phyloP scores from a whole-genome alignment of 2,888 invertebrate genomes.

The Aleiodes leptofemur region DNA sequence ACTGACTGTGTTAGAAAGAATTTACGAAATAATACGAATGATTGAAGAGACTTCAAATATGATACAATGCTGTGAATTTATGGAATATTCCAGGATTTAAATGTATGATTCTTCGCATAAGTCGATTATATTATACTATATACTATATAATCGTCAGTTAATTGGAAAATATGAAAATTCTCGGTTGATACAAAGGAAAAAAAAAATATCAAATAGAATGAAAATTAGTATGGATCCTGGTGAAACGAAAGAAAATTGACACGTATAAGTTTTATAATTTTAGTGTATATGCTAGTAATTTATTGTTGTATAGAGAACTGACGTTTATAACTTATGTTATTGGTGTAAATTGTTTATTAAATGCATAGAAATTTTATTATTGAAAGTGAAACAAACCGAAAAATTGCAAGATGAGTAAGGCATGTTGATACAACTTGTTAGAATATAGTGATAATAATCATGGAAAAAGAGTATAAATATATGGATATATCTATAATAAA shows the following conservation, averaged over 20 bases:
- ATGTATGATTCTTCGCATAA: too few species aligned
- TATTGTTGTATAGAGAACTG: conserved; percentile 71
- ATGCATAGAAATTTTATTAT: conserved; percentile 57
- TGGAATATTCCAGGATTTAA: too few species aligned
- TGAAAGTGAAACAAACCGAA: conserved; percentile 34
- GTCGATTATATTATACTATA: too few species aligned
- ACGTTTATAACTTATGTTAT: conserved; percentile 71
- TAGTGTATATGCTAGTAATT: conserved; percentile 59
- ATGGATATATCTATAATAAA: conserved; percentile 12
- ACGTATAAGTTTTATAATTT: conserved; percentile 61
- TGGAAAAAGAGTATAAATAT: not conserved
- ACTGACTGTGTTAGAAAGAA: conserved; percentile 63
- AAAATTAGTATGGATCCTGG: conserved; percentile 28
- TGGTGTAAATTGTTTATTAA: conserved; percentile 72
- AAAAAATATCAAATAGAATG: not conserved
- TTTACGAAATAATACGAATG: conserved; percentile 28
- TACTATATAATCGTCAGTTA: too few species aligned
- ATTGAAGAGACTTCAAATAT: conserved; percentile 39
- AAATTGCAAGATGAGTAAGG: not conserved
- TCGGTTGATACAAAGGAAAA: not conserved
- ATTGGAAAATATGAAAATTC: too few species aligned
- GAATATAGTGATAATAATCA: conserved; percentile 19
- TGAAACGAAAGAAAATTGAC: conserved; percentile 35
- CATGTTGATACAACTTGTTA: conserved; percentile 7
- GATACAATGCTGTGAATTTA: conserved; percentile 22